Conservation (phyloP, 2,797 vertebrate species). For the Gymnodraco acuticeps region DNA sequence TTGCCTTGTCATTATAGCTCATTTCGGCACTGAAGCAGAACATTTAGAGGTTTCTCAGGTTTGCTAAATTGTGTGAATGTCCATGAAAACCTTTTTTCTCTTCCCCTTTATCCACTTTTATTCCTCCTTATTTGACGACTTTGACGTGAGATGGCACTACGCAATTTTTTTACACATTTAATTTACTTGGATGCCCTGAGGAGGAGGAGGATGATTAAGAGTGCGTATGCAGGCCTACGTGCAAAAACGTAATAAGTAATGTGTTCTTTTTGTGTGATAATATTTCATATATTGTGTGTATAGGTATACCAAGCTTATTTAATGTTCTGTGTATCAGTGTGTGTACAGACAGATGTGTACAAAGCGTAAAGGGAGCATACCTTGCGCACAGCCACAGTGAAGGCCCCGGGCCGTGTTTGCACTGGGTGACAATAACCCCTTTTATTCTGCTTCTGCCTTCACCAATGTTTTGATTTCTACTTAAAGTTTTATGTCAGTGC, state of each 20-base stretch:
- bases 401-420: conserved; percentile 85
- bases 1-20: conserved; percentile 42
- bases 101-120: conserved; percentile 78
- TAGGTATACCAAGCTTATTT: conserved; percentile 49
- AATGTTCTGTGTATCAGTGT: conserved; percentile 45
- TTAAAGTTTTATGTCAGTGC: conserved; percentile 95
- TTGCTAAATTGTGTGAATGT: conserved; percentile 25
- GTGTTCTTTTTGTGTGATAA: conserved; percentile 54
- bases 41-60: conserved; percentile 36
- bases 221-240: conserved; percentile 30
- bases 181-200: conserved; percentile 80
- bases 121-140: conserved; percentile 82
- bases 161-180: conserved; percentile 82
- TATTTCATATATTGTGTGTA: conserved; percentile 57
- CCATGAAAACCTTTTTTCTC: conserved; percentile 67
- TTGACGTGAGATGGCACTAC: conserved; percentile 63
- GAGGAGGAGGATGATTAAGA: conserved; percentile 55
- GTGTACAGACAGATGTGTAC: conserved; percentile 70
- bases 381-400: conserved; percentile 73
- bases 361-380: conserved; percentile 76
- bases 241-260: conserved; percentile 49
- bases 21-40: conserved; percentile 36
- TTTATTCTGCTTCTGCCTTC: conserved; percentile 87
- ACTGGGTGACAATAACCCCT: conserved; percentile 91
- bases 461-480: conserved; percentile 97